Evolutionary conservation across 1,140 invertebrate genomes (phyloP).

Genomic region (Metopolophium dirhodum): DNA sequence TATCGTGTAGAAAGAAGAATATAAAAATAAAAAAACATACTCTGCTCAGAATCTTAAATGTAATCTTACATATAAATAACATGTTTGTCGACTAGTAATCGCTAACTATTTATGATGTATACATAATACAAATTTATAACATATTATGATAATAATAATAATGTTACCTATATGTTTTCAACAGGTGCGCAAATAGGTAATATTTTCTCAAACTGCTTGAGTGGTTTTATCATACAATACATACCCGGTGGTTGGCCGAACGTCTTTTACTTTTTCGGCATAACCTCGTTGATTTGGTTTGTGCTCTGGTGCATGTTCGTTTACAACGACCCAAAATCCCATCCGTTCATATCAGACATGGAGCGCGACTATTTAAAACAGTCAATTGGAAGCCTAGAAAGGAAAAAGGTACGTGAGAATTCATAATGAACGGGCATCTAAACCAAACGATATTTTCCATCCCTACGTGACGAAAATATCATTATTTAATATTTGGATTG

Average conservation of each 20-base stretch:
- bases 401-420: slow-evolving; percentile 58
- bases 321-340: slow-evolving; percentile 78
- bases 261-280: slow-evolving; percentile 85
- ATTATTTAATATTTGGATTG: too few relatives aligned
- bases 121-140: too few relatives aligned
- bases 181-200: slow-evolving; percentile 68
- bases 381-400: slow-evolving; percentile 59
- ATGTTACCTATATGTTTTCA: background rate
- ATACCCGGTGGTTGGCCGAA: slow-evolving; percentile 72
- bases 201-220: slow-evolving; percentile 75
- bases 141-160: too few relatives aligned
- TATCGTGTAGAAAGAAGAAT: too few relatives aligned
- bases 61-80: background rate
- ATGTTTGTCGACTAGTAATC: background rate
- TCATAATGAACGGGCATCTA: too few relatives aligned
- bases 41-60: too few relatives aligned
- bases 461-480: too few relatives aligned
- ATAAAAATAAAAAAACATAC: too few relatives aligned
- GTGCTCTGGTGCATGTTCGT: slow-evolving; percentile 75
- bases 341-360: slow-evolving; percentile 82
- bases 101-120: too few relatives aligned
- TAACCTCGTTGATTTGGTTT: slow-evolving; percentile 76
- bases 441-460: too few relatives aligned
- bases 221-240: slow-evolving; percentile 73
- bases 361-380: slow-evolving; percentile 77